Percentiles rank a stretch among this genome's conserved stretches.
Conservation (phyloP, 2,113 vertebrate genomes). For the Crotophaga sulcirostris region DNA sequence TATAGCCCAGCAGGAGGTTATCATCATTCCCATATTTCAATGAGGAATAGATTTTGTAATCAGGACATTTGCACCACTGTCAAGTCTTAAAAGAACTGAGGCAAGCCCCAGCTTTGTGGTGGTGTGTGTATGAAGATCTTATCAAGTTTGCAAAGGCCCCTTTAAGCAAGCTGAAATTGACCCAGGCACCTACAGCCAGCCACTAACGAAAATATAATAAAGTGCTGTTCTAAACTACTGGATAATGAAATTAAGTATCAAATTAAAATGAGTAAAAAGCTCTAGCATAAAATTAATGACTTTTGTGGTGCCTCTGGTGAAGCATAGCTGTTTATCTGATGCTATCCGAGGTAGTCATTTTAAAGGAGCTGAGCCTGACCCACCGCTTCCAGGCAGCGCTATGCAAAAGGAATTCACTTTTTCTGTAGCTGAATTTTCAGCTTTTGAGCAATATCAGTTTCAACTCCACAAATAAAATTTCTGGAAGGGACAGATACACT, state of each 20-base stretch:
- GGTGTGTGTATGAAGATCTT: neutral
- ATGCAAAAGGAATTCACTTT: neutral
- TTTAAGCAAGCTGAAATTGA: conserved; percentile 15
- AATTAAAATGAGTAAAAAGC: neutral
- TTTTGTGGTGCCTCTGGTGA: neutral
- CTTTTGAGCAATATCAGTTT: neutral
- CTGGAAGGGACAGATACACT: neutral
- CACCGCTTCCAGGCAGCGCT: too few species aligned
- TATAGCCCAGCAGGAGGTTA: neutral
- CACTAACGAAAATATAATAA: neutral
- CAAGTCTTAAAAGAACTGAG: neutral
- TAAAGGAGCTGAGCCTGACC: neutral
- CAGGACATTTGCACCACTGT: neutral
- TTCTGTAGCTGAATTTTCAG: neutral
- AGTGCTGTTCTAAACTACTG: neutral
- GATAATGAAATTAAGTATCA: neutral
- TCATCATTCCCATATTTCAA: neutral
- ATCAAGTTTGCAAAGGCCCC: neutral
- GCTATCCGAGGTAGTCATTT: neutral
- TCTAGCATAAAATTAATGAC: neutral
- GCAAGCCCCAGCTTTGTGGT: neutral
- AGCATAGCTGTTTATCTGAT: neutral
- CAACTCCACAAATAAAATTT: neutral
- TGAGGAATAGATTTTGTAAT: neutral
- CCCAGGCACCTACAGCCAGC: neutral